phyloP scores from a whole-genome alignment of 1,140 invertebrate species.

The Drosophila gunungcola region DNA sequence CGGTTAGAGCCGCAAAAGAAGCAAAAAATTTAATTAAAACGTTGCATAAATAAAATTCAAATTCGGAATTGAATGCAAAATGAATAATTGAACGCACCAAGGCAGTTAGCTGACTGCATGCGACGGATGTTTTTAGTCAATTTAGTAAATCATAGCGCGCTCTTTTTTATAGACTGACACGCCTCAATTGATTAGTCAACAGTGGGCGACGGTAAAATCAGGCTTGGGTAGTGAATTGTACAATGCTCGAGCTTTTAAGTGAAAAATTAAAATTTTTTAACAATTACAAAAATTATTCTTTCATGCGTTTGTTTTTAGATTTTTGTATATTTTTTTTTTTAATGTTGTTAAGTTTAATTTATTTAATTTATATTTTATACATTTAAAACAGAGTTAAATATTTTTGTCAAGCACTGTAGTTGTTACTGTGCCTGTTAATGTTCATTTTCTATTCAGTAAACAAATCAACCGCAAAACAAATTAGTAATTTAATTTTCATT shows the following conservation, averaged over 20 bases:
- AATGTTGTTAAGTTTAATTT: too few species aligned
- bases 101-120: slow-evolving; percentile 53
- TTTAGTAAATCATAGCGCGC: slow-evolving; percentile 8
- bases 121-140: slow-evolving; percentile 43
- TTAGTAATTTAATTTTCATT: slow-evolving; percentile 56
- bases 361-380: too few species aligned
- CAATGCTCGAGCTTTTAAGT: neutral
- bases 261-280: too few species aligned
- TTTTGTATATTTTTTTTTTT: too few species aligned
- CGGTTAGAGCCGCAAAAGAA: slow-evolving; percentile 36
- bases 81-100: slow-evolving; percentile 73
- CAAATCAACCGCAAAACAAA: slow-evolving; percentile 54
- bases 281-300: too few species aligned
- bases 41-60: slow-evolving; percentile 68
- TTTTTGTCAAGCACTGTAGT: neutral
- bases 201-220: neutral
- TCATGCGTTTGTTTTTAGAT: too few species aligned
- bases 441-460: slow-evolving; percentile 40
- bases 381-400: neutral
- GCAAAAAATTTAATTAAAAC: slow-evolving; percentile 76
- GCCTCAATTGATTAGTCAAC: slow-evolving; percentile 16
- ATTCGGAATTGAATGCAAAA: slow-evolving; percentile 69
- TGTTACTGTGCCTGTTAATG: slow-evolving; percentile 17
- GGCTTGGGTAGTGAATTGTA: neutral
- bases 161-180: neutral